Evolutionary conservation across 64 coral and sea anemone genomes (phyloP).

Genomic region (Hydrozoanthus tunicans): DNA sequence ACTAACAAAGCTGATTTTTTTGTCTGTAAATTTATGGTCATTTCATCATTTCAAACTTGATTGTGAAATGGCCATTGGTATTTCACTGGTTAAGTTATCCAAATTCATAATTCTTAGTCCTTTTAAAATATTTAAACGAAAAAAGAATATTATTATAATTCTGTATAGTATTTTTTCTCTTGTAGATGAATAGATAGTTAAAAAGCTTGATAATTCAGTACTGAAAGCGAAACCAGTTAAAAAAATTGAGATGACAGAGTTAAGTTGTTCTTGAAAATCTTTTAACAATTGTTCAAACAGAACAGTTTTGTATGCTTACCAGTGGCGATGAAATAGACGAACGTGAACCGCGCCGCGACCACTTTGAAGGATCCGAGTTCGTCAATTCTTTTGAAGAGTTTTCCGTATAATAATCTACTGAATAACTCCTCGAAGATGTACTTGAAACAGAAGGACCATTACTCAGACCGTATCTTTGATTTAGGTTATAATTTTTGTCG

Average conservation of each 20-base stretch:
- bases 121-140: not conserved
- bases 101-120: no score
- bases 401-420: not conserved
- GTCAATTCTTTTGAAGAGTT: not conserved
- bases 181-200: not conserved
- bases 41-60: no score
- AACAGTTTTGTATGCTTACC: not conserved
- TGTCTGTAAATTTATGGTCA: no score
- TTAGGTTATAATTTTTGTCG: not conserved
- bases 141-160: not conserved
- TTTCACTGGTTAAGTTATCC: no score
- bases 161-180: not conserved
- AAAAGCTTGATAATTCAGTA: not conserved
- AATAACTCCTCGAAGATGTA: conserved; percentile 11
- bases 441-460: conserved; percentile 11
- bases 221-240: not conserved
- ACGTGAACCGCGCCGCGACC: not conserved
- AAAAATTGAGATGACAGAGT: not conserved
- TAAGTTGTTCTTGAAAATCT: not conserved
- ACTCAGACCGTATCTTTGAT: not conserved
- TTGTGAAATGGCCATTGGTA: no score
- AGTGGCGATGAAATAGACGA: not conserved
- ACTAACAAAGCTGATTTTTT: no score
- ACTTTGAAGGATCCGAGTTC: not conserved
- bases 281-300: not conserved